phyloP scores from a whole-genome alignment of 2,113 vertebrate species.

The Hemiprocne comata region DNA sequence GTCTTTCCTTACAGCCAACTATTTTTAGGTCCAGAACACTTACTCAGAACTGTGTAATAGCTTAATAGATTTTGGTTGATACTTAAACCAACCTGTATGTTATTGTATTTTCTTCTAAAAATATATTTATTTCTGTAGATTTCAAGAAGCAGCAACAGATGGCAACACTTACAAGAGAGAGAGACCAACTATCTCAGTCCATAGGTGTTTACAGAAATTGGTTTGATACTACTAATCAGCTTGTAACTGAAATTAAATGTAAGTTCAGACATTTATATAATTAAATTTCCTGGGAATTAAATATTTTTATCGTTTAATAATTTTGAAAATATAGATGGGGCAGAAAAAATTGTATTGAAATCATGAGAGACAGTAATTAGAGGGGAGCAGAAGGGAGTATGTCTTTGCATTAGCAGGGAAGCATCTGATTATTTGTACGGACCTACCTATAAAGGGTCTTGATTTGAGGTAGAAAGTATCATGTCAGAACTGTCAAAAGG shows the following conservation, averaged over 20 bases:
- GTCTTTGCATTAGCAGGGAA: neutral
- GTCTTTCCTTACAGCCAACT: neutral
- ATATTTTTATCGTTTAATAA: neutral
- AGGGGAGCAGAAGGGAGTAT: neutral
- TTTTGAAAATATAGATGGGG: neutral
- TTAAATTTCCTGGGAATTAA: neutral
- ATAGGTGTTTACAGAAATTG: slow-evolving; percentile 69
- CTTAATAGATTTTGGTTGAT: neutral
- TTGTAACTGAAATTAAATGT: slow-evolving; percentile 79
- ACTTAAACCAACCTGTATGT: neutral
- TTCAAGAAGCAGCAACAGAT: slow-evolving; percentile 85
- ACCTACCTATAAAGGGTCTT: neutral
- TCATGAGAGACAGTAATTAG: neutral
- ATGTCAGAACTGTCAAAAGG: neutral
- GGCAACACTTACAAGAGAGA: slow-evolving; percentile 82
- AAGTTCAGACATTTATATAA: slow-evolving; percentile 50
- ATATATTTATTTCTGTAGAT: slow-evolving; percentile 73
- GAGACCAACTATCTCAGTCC: slow-evolving; percentile 76
- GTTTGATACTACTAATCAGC: slow-evolving; percentile 70
- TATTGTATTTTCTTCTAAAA: neutral
- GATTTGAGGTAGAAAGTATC: neutral
- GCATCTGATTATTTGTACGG: neutral
- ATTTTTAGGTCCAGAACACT: neutral
- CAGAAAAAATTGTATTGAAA: neutral
- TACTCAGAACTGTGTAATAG: neutral